phyloP scores from a whole-genome alignment of 1,140 invertebrate species.

The Mactra quadrangularis region DNA sequence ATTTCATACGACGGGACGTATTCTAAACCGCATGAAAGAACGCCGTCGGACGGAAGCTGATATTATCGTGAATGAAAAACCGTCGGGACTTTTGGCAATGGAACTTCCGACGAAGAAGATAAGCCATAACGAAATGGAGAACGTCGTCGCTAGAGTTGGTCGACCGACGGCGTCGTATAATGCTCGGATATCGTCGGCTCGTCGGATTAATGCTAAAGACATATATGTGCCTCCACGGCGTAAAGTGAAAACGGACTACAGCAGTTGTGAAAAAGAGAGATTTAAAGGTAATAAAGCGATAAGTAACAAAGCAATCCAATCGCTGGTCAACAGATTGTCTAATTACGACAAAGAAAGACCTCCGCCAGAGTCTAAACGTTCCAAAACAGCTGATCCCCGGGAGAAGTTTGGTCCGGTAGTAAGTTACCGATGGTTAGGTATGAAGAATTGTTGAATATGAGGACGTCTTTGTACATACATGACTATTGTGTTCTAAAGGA shows the following conservation, averaged over 20 bases:
- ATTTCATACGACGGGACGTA: conserved; percentile 49
- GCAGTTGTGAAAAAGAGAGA: conserved; percentile 10
- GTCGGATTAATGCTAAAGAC: conserved; percentile 44
- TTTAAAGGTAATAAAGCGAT: conserved; percentile 35
- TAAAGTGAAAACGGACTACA: conserved; percentile 25
- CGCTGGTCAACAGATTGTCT: conserved; percentile 24
- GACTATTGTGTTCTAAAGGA: too few species aligned
- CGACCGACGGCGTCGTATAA: conserved; percentile 47
- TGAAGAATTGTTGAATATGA: conserved; percentile 42
- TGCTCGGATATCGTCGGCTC: conserved; percentile 28
- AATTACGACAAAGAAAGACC: conserved; percentile 25
- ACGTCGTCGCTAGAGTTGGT: conserved; percentile 30
- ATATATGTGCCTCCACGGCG: conserved; percentile 51
- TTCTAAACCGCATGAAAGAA: conserved; percentile 23
- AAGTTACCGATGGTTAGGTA: conserved; percentile 45
- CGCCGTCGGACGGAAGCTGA: conserved; percentile 56
- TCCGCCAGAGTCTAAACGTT: conserved; percentile 40
- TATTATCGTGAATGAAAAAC: conserved; percentile 36
- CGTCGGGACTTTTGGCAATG: conserved; percentile 39
- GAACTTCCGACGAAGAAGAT: conserved; percentile 37
- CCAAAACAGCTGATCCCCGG: conserved; percentile 4
- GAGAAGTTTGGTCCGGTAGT: conserved; percentile 16
- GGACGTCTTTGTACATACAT: too few species aligned
- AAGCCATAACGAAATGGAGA: conserved; percentile 34
- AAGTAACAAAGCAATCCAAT: conserved; percentile 4